Conservation (phyloP, 1,140 invertebrate species). For the Drosophila burlai region DNA sequence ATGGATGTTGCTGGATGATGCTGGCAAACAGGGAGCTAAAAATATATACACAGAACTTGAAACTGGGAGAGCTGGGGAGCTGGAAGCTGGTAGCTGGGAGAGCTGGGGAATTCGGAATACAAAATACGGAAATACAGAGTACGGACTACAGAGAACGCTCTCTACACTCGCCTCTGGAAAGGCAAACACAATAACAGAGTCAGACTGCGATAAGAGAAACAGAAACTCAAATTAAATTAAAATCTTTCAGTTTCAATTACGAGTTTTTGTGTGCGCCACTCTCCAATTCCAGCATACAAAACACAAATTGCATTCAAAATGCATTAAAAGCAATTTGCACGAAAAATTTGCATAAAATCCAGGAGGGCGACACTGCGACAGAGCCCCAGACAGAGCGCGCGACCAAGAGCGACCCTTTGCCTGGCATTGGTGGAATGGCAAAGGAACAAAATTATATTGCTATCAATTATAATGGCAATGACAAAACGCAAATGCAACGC, state of each 20-base stretch:
- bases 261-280: conserved; percentile 79
- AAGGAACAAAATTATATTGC: conserved; percentile 75
- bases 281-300: conserved; percentile 82
- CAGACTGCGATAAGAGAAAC: conserved; percentile 74
- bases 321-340: conserved; percentile 84
- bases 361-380: conserved; percentile 13
- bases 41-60: conserved; percentile 48
- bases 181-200: conserved; percentile 54
- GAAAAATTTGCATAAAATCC: conserved; percentile 78
- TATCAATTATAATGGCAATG: conserved; percentile 84
- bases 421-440: conserved; percentile 6
- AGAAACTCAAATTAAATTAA: conserved; percentile 84
- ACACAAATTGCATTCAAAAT: conserved; percentile 84
- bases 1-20: conserved; percentile 37
- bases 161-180: not conserved
- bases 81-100: conserved; percentile 8
- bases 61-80: conserved; percentile 2
- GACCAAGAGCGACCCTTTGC: not conserved
- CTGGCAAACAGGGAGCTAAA: conserved; percentile 43
- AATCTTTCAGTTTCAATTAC: conserved; percentile 84
- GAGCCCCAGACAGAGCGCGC: not conserved
- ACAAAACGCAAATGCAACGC: conserved; percentile 75
- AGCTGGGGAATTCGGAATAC: conserved; percentile 19
- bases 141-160: not conserved
- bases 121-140: conserved; percentile 8